Conservation (phyloP, 2,113 vertebrate species). For the Oplegnathus fasciatus region DNA sequence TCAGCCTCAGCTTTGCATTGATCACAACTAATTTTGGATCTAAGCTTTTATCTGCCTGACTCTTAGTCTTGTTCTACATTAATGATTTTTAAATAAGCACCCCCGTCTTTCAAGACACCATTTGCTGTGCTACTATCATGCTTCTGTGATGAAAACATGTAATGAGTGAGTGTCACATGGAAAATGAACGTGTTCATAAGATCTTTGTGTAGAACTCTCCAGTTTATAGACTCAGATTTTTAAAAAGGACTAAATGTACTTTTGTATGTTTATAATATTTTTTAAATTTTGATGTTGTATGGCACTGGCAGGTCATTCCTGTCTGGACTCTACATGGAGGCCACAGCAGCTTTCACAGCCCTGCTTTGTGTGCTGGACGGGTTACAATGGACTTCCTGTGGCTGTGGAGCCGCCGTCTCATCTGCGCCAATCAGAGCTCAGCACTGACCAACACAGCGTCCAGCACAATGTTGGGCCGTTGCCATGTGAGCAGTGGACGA, state of each 20-base stretch:
- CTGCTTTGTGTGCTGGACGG: constrained; percentile 27
- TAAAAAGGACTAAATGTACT: not conserved
- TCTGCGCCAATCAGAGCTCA: constrained; percentile 51
- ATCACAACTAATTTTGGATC: too few relatives aligned
- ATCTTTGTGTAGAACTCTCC: not conserved
- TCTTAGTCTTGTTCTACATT: not conserved
- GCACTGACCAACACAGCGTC: constrained; percentile 32
- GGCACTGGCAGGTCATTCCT: constrained; percentile 7
- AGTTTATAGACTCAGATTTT: too few relatives aligned
- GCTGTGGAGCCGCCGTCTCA: constrained; percentile 26
- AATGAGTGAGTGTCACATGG: not conserved
- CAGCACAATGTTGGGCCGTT: constrained; percentile 44
- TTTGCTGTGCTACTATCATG: not conserved
- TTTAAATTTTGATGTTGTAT: too few relatives aligned
- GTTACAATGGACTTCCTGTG: constrained; percentile 69
- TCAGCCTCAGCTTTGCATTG: too few relatives aligned
- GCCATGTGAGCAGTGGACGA: constrained; percentile 43
- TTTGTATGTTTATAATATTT: not conserved
- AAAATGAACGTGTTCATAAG: too few relatives aligned
- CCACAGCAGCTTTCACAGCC: constrained; percentile 27
- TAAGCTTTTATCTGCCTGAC: too few relatives aligned
- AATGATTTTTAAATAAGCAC: not conserved
- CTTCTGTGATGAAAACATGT: not conserved
- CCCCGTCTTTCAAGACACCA: not conserved
- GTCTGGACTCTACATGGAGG: constrained; percentile 5